phyloP scores from a whole-genome alignment of 2,797 vertebrate species.

The Crypturellus tataupa region DNA sequence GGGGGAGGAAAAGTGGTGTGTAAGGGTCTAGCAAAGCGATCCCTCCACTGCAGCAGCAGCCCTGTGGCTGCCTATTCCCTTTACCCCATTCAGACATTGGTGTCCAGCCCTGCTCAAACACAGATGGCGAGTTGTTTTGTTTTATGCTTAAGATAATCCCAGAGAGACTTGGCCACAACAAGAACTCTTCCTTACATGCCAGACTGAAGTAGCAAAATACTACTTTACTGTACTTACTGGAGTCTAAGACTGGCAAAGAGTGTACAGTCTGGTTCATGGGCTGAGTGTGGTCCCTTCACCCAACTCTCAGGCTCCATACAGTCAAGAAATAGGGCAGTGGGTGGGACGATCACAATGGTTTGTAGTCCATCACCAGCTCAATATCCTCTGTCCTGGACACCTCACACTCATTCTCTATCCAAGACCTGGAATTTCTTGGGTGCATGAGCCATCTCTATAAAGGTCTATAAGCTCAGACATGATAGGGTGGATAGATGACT shows the following conservation, averaged over 20 bases:
- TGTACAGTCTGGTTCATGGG: accelerated
- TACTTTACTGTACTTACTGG: neutral
- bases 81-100: neutral
- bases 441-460: neutral
- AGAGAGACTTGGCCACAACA: neutral
- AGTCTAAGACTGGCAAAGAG: neutral
- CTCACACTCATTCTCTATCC: accelerated
- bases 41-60: accelerated
- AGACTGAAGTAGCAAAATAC: neutral
- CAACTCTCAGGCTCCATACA: neutral
- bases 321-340: neutral
- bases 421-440: neutral
- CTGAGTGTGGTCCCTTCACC: accelerated
- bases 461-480: neutral
- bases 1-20: neutral
- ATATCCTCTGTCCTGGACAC: neutral
- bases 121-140: neutral
- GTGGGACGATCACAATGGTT: accelerated
- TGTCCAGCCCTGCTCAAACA: neutral
- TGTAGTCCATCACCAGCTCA: neutral
- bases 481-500: accelerated
- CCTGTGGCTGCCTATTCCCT: accelerated
- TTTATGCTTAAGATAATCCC: neutral
- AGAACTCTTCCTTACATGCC: neutral
- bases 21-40: neutral